Conservation (phyloP, 1,140 invertebrate genomes). For the Drosophila mayri region DNA sequence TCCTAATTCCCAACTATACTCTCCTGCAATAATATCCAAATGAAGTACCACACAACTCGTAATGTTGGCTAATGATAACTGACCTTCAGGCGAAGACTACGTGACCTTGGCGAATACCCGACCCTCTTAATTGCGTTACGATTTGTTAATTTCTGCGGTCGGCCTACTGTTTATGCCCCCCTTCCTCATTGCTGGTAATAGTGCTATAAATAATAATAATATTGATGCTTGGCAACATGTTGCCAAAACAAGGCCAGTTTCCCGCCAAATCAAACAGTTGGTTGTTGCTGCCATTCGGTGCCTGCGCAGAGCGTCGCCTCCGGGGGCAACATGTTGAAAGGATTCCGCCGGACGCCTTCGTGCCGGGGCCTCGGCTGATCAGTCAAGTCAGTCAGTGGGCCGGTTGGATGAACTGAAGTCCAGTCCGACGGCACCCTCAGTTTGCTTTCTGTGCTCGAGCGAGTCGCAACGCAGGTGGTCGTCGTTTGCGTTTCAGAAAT, state of each 20-base stretch:
- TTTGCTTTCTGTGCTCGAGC: constrained; percentile 65
- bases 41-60: constrained; percentile 4
- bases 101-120: constrained; percentile 65
- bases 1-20: neutral
- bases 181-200: constrained; percentile 43
- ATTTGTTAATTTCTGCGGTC: constrained; percentile 62
- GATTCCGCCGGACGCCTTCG: constrained; percentile 30
- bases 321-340: constrained; percentile 42
- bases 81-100: constrained; percentile 43
- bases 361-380: constrained; percentile 61
- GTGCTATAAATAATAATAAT: constrained; percentile 20
- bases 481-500: neutral
- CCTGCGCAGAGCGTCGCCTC: constrained; percentile 52
- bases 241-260: constrained; percentile 40
- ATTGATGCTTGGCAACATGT: constrained; percentile 44
- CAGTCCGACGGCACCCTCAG: constrained; percentile 42
- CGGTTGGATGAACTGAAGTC: constrained; percentile 5
- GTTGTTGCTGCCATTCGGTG: constrained; percentile 11
- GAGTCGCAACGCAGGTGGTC: constrained; percentile 56
- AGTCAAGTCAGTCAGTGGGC: constrained; percentile 55
- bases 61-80: constrained; percentile 50
- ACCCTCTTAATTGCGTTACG: constrained; percentile 68
- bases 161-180: constrained; percentile 23
- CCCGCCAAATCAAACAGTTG: constrained; percentile 63
- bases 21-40: neutral